Evolutionary conservation across 2,797 vertebrate genomes (phyloP).

Genomic region (Acestrorhynchus altus): DNA sequence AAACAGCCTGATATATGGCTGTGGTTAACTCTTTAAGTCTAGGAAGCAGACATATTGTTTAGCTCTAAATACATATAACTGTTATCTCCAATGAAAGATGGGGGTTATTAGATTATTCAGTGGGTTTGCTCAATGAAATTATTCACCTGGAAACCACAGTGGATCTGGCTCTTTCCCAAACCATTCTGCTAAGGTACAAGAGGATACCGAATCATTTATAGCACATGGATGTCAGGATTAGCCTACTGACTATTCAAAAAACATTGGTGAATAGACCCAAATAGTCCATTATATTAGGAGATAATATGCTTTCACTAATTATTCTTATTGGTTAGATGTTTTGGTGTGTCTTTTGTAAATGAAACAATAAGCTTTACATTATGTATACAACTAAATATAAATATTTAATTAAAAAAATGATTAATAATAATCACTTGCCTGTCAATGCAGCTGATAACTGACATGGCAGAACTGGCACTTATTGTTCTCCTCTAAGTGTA

Average conservation of each 20-base stretch:
- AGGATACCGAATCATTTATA: background rate
- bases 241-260: background rate
- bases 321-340: background rate
- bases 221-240: background rate
- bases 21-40: constrained; percentile 72
- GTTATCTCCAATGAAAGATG: constrained; percentile 65
- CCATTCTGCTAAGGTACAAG: background rate
- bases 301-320: background rate
- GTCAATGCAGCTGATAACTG: too few relatives aligned
- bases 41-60: constrained; percentile 56
- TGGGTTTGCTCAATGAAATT: constrained; percentile 37
- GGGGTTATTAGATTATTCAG: constrained; percentile 67
- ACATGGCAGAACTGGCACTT: too few relatives aligned
- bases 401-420: too few relatives aligned
- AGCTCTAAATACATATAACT: constrained; percentile 68
- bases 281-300: background rate
- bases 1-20: constrained; percentile 69
- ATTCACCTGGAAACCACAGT: constrained; percentile 48
- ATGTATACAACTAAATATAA: too few relatives aligned
- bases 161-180: constrained; percentile 32
- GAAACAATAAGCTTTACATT: too few relatives aligned
- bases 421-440: too few relatives aligned
- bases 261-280: background rate
- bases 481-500: too few relatives aligned
- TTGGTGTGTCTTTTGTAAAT: background rate